Conservation (phyloP, 2,888 invertebrate genomes). For the Acanthosepion lycidas region DNA sequence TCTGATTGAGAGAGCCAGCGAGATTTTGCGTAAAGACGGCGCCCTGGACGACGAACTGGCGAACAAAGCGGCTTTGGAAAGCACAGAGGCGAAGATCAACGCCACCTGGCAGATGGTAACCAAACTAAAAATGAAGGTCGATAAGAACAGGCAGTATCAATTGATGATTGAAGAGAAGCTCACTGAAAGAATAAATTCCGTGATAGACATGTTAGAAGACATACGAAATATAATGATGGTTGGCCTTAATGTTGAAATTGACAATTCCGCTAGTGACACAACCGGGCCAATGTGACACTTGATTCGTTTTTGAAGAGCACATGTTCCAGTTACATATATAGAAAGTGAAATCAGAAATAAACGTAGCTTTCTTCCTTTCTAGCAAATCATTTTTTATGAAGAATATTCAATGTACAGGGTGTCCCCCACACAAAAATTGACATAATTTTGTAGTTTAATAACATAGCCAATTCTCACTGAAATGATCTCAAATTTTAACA, state of each 20-base stretch:
- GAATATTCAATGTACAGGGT: too few species aligned
- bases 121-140: neutral
- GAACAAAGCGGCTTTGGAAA: conserved; percentile 38
- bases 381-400: too few species aligned
- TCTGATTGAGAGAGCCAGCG: conserved; percentile 77
- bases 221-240: conserved; percentile 1
- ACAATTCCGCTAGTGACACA: neutral
- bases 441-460: too few species aligned
- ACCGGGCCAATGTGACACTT: neutral
- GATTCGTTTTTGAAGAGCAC: neutral
- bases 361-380: neutral
- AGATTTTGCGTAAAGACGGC: conserved; percentile 76
- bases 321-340: neutral
- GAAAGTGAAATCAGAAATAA: neutral
- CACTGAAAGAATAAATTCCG: neutral
- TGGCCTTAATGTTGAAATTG: neutral
- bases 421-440: too few species aligned
- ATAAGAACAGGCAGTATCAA: neutral
- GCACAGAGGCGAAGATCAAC: neutral
- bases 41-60: conserved; percentile 76
- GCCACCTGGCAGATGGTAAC: neutral
- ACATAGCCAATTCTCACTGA: too few species aligned
- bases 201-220: neutral
- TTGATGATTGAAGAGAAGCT: neutral
- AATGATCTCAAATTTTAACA: too few species aligned